Evolutionary conservation across 2,113 vertebrate species (phyloP).

Genomic region (Gambusia affinis): DNA sequence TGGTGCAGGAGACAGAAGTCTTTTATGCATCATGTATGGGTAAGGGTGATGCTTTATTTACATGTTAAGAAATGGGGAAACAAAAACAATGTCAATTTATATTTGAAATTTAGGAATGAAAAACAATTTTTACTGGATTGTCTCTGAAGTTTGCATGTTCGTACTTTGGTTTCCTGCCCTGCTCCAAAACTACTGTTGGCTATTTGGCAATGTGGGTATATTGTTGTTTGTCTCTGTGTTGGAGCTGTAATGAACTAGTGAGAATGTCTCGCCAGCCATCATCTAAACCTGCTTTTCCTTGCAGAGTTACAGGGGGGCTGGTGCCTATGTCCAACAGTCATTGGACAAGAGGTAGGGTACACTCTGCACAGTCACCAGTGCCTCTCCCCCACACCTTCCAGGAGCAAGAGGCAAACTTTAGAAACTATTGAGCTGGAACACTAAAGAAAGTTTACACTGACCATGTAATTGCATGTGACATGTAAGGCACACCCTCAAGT

Average conservation of each 20-base stretch:
- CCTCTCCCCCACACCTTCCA: no score
- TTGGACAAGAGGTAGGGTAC: no score
- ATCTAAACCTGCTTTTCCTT: no score
- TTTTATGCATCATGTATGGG: not conserved
- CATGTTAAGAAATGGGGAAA: not conserved
- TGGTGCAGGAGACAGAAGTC: not conserved
- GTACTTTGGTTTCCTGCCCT: not conserved
- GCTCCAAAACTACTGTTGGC: not conserved
- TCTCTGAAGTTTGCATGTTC: not conserved
- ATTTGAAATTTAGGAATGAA: not conserved
- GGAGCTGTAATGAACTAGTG: no score
- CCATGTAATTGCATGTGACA: no score
- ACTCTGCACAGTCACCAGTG: no score
- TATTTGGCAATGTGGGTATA: not conserved
- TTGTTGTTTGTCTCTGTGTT: not conserved
- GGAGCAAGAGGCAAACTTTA: no score
- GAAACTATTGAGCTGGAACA: no score
- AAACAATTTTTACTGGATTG: not conserved
- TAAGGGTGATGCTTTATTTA: not conserved
- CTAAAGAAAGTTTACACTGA: no score
- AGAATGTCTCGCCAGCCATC: not conserved
- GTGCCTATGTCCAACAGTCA: no score
- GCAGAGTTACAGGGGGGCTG: no score
- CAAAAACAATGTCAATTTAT: not conserved
- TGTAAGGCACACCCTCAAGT: no score